Conservation (phyloP, 2,888 invertebrate genomes). For the Myopa tessellatipennis region DNA sequence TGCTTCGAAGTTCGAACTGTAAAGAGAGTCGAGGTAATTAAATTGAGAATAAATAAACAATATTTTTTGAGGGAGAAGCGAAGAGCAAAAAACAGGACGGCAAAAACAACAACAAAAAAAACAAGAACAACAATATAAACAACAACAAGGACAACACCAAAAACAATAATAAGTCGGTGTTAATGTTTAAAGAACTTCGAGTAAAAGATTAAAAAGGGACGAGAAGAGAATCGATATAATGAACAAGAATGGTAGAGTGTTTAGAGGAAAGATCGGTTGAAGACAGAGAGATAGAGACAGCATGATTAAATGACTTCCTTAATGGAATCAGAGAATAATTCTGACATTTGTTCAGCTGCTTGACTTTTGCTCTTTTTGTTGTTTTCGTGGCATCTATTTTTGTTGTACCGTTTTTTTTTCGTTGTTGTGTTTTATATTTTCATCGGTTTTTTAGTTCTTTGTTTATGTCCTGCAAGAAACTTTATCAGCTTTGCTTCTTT, state of each 20-base stretch:
- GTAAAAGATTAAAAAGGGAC: not conserved
- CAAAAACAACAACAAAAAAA: not conserved
- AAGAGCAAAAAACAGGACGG: no score
- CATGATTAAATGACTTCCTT: not conserved
- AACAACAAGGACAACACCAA: not conserved
- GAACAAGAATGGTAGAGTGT: no score
- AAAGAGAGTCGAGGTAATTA: constrained; percentile 21
- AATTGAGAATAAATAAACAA: constrained; percentile 37
- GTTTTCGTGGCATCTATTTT: no score
- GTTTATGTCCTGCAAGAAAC: no score
- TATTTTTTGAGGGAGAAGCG: constrained; percentile 30
- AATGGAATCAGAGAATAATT: not conserved
- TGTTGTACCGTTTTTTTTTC: not conserved
- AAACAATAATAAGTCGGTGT: not conserved
- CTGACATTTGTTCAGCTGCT: no score
- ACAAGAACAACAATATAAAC: not conserved
- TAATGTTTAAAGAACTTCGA: not conserved
- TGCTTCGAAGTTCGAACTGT: not conserved
- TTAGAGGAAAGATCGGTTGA: not conserved
- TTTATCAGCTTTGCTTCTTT: constrained; percentile 4
- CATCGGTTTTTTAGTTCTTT: no score
- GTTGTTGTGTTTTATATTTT: not conserved
- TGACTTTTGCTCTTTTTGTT: no score
- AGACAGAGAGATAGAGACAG: not conserved
- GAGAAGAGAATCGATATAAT: not conserved